These are phyloP conservation scores for Phoeniculus purpureus DNA, from an alignment of 2,797 vertebrate genomes.

Conservation along the genomic window DNA sequence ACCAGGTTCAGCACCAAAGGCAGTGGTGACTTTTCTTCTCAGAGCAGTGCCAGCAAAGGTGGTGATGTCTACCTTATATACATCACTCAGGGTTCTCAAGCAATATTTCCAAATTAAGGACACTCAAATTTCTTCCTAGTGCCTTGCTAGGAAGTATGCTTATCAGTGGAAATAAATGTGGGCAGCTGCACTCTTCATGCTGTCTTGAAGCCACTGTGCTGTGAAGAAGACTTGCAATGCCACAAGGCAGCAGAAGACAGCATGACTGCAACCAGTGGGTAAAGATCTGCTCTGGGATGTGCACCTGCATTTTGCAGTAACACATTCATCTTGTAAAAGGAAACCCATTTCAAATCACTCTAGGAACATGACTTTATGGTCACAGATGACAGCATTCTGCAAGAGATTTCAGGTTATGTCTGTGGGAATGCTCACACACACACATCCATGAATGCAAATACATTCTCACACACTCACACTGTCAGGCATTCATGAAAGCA, in stretches of 20 bases:
- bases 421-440: rapidly evolving
- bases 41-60: background rate
- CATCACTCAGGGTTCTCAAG: background rate
- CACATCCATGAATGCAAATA: background rate
- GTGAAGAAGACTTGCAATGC: background rate
- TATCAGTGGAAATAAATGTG: background rate
- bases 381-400: background rate
- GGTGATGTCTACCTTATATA: background rate
- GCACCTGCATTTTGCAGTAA: background rate
- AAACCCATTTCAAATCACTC: background rate
- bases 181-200: background rate
- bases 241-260: background rate
- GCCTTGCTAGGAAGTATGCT: background rate
- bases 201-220: background rate
- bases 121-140: background rate
- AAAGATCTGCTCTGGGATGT: background rate
- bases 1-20: background rate
- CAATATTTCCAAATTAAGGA: background rate
- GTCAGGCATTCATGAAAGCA: background rate
- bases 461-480: background rate
- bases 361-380: background rate
- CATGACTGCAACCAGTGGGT: background rate
- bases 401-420: background rate
- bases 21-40: background rate
- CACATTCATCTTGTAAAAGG: background rate